These are phyloP conservation scores for Amblyjoppa proteus DNA, from an alignment of 2,888 invertebrate genomes.

Conservation along the genomic window DNA sequence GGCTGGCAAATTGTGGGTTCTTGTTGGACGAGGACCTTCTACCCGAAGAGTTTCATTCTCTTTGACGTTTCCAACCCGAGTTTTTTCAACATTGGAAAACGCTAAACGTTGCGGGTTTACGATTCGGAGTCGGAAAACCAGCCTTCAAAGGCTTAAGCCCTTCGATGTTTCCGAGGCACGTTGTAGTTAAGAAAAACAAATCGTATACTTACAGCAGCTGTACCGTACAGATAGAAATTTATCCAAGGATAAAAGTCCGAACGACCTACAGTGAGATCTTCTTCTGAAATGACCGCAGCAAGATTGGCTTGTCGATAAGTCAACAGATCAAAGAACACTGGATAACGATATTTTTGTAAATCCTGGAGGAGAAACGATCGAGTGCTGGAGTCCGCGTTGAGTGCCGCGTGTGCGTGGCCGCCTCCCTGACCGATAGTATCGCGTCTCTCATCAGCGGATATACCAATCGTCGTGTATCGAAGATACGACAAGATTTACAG, in stretches of 20 bases:
- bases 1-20: neutral
- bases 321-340: neutral
- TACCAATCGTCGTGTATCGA: neutral
- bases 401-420: neutral
- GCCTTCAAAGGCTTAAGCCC: neutral
- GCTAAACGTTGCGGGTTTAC: neutral
- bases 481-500: conserved; percentile 10
- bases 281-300: neutral
- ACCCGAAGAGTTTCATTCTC: neutral
- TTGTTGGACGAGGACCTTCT: neutral
- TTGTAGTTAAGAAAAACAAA: neutral
- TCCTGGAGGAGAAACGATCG: neutral
- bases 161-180: neutral
- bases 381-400: neutral
- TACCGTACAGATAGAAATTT: neutral
- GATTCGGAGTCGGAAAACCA: neutral
- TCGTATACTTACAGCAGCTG: neutral
- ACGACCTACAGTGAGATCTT: neutral
- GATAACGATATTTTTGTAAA: neutral
- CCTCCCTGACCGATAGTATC: neutral
- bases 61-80: neutral
- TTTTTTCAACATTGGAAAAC: neutral
- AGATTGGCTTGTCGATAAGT: neutral
- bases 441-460: neutral
- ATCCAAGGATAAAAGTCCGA: neutral